phyloP scores from a whole-genome alignment of 2,888 invertebrate species.

The Acrocera orbiculus region DNA sequence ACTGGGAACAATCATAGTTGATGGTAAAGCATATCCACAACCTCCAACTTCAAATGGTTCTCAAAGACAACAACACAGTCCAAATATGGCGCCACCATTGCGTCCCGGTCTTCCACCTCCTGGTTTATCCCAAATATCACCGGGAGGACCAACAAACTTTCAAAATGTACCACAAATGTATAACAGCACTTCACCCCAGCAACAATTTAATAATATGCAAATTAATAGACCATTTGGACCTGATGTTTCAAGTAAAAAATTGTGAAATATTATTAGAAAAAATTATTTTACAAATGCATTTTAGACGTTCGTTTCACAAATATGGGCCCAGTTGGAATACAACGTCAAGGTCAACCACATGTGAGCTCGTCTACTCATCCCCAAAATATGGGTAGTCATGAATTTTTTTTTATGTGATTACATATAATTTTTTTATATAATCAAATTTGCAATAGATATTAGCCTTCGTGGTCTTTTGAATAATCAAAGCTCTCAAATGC shows the following conservation, averaged over 20 bases:
- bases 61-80: slow-evolving; percentile 29
- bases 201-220: slow-evolving; percentile 27
- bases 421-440: background rate
- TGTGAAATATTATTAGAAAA: no score
- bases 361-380: slow-evolving; percentile 48
- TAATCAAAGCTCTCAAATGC: slow-evolving; percentile 29
- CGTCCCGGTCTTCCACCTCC: slow-evolving; percentile 25
- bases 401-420: background rate
- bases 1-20: slow-evolving; percentile 66
- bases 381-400: slow-evolving; percentile 36
- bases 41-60: slow-evolving; percentile 30
- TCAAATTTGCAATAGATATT: slow-evolving; percentile 21
- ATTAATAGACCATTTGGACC: slow-evolving; percentile 26
- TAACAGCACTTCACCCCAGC: slow-evolving; percentile 23
- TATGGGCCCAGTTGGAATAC: slow-evolving; percentile 24
- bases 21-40: slow-evolving; percentile 58
- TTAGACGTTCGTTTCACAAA: slow-evolving; percentile 25
- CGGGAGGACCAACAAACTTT: slow-evolving; percentile 6
- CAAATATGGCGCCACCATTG: slow-evolving; percentile 27
- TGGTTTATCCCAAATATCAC: slow-evolving; percentile 25
- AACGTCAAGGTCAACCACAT: slow-evolving; percentile 37
- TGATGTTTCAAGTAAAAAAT: slow-evolving; percentile 25
- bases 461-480: slow-evolving; percentile 31
- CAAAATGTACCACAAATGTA: slow-evolving; percentile 30
- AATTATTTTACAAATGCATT: background rate